Percentiles rank a stretch among this genome's conserved stretches.
phyloP scores from a whole-genome alignment of 2,888 invertebrate genomes.

The Eristalis pertinax region DNA sequence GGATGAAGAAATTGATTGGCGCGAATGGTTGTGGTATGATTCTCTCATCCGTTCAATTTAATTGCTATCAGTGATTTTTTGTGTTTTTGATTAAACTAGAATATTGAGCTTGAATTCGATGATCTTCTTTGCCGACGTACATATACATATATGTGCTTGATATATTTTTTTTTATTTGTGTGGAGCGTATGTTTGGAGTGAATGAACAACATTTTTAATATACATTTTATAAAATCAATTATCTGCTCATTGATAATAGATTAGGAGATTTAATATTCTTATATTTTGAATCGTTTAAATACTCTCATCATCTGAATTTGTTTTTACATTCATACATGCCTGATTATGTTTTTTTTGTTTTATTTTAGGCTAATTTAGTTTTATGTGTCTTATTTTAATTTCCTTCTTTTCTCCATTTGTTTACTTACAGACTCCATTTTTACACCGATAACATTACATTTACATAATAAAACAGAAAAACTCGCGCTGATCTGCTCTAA shows the following conservation, averaged over 20 bases:
- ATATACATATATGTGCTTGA: no score
- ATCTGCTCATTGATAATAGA: not conserved
- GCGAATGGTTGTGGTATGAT: no score
- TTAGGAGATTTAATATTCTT: not conserved
- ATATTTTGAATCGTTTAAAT: not conserved
- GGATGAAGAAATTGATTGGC: no score
- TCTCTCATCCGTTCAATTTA: no score
- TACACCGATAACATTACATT: slow-evolving; percentile 64
- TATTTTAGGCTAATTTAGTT: not conserved
- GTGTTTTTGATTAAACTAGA: no score
- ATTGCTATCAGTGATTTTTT: no score
- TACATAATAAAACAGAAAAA: slow-evolving; percentile 31
- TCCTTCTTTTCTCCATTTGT: slow-evolving; percentile 73
- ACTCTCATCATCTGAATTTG: not conserved
- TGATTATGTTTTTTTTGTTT: slow-evolving; percentile 17
- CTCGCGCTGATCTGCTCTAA: slow-evolving; percentile 2
- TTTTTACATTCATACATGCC: not conserved
- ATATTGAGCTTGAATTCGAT: no score
- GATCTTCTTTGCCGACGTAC: no score
- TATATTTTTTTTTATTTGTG: no score
- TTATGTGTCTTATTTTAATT: slow-evolving; percentile 57
- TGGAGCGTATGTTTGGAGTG: not conserved
- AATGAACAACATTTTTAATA: not conserved
- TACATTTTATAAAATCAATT: not conserved
- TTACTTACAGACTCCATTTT: slow-evolving; percentile 72